Base-by-base conservation (phyloP, 2,888 invertebrate genomes). In the Diadegma fenestrale region DNA sequence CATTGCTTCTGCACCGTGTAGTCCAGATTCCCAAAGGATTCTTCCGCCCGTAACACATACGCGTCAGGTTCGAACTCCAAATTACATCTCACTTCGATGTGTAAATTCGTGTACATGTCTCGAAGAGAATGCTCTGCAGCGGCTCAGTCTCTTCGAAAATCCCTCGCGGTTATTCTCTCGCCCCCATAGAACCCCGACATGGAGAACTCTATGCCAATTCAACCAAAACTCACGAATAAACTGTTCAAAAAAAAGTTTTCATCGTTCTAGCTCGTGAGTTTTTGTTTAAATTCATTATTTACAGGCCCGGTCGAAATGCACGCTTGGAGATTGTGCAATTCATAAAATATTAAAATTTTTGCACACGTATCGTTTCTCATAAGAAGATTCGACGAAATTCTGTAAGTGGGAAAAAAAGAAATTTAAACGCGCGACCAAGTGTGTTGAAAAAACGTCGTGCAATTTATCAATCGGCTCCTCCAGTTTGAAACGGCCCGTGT, bases 71-170 rank as follows among this genome's bases (percentile, higher is more conserved):
- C 64, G 12, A 66, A 12, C 64, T 5, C 30, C 41, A 17, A 41
- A 33, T 37, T 33, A 12, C 61, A 48, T 41, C 48, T 43, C 45
- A 14, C 81, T 14, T 26, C 33, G 33, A 10, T 89, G 89, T 90
- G 91, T 92, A 92, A 92, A 91, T 91, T 90, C 90, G 87, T 83
- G 89, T 84, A 86, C 88, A 88, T 87, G 87, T 88, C 88, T 89
- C 61, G 89, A 87, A 88, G 88, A 88, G 88, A 88, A 89, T 85
- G 85, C 75, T 37, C 45, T 66, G 54, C 72, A 66, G 33, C 64
- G 30, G 33, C 61, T 41, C 75, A 72, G 41, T 78, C 73, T 75
- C 75, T 87, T 89, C 90, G 89, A 88, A 88, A 84, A 83, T 88
- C 86, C 85, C 84, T 63, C 86, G 77, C 82, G 88, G 89, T 88